Percentiles rank a stretch among this genome's conserved stretches.
These are phyloP conservation scores for Capreolus pygargus DNA, from an alignment of 2,113 vertebrate genomes.

Conservation along the genomic window DNA sequence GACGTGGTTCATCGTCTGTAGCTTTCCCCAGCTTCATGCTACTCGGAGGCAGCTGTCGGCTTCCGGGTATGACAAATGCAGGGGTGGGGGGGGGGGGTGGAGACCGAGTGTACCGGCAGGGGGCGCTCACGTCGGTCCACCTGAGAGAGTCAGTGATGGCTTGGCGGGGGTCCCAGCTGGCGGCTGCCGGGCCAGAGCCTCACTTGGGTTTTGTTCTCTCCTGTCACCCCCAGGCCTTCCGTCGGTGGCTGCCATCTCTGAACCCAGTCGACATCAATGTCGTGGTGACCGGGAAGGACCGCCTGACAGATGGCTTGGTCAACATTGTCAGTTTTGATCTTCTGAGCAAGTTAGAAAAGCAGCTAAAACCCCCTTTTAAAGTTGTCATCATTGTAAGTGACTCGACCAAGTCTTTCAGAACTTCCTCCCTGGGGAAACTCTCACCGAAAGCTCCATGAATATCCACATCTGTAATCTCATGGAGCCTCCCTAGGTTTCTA, in stretches of 20 bases:
- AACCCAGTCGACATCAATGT: constrained; percentile 88
- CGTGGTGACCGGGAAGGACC: constrained; percentile 90
- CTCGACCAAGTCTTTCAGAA: neutral
- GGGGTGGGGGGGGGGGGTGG: neutral
- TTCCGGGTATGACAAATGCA: neutral
- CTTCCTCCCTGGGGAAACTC: neutral
- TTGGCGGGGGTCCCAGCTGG: neutral
- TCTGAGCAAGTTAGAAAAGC: constrained; percentile 91
- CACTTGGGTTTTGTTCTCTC: neutral
- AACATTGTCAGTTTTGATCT: constrained; percentile 98
- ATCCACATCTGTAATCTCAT: neutral
- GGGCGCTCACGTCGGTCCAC: rapidly evolving
- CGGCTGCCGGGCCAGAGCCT: neutral
- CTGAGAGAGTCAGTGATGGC: rapidly evolving
- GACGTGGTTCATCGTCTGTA: rapidly evolving
- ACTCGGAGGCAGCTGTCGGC: rapidly evolving
- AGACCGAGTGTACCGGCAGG: rapidly evolving
- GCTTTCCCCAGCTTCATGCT: neutral
- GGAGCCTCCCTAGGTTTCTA: neutral
- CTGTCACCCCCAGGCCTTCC: constrained; percentile 86
- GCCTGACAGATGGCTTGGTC: constrained; percentile 85
- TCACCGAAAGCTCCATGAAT: neutral
- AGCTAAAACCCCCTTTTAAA: constrained; percentile 85
- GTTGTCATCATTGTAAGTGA: constrained; percentile 94
- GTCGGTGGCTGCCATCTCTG: constrained; percentile 93